Base-by-base conservation (phyloP, 64 coral and sea anemone genomes). In the Orbicella faveolata region DNA sequence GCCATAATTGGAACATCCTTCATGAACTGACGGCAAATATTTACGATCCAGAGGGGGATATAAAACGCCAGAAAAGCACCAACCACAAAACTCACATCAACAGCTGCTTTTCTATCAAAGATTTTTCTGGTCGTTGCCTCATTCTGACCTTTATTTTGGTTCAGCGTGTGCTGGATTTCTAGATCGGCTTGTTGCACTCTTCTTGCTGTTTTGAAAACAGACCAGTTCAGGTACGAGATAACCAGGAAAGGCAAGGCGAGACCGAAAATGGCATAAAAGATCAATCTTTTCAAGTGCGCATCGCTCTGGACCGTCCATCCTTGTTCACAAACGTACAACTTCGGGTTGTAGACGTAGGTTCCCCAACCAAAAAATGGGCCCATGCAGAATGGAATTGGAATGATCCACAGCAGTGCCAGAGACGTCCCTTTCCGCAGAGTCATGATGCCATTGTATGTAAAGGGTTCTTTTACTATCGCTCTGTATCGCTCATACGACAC, bases 401-500 rank as follows among this genome's bases (percentile, higher is more conserved):
- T 64, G 14, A 64, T 64, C 62, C 62, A 64, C 15, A 64, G 14
- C 62, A 64, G 62, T 18, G 62, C 15, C 20, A 64, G 15, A 64
- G 2, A 64, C 74, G 36, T 2, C 74, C 11, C 74, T 36, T 20
- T 76, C 23, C 9, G 35, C 15, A 17, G 8, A 20, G 36, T 39
- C 6, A 76, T 76, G 12, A 1, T 75, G 14, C 74, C 74, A 75
- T 75, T 33, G 74, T 75, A 64, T 48, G 44, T 48, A 48, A 48
- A 48, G 5, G 44, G 44, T 6, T 48, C 44, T 48, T 48, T 48
- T 6, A 64, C 20, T 6, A 64, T 64, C 2, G 62, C 62, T 21
- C 20, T 64, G 62, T 64, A 64, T 64, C 74, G 74, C 35, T 75
- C 74, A 18, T 76, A 76, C 34, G 74, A 76, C 12, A 76, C 74